Percentiles rank a stretch among this genome's conserved stretches.
These are phyloP conservation scores for Sebastes matsubarae DNA, from an alignment of 2,797 vertebrate genomes.

Conservation along the genomic window DNA sequence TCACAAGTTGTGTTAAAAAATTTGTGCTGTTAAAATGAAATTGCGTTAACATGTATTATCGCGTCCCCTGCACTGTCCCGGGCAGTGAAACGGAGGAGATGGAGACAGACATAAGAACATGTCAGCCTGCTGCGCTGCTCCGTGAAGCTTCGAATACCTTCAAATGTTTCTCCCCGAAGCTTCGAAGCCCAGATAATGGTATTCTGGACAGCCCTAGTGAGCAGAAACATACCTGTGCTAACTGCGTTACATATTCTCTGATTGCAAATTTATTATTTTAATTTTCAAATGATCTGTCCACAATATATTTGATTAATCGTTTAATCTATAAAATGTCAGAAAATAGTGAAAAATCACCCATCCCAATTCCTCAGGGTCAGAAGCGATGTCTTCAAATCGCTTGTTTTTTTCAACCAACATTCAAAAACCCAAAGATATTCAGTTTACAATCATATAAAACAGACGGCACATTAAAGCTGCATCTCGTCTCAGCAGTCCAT, in stretches of 20 bases:
- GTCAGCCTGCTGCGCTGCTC: too few species aligned
- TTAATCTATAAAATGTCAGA: background rate
- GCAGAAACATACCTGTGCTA: background rate
- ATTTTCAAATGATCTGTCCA: background rate
- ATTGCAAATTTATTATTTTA: background rate
- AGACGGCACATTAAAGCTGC: background rate
- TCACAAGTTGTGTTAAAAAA: too few species aligned
- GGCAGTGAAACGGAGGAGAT: too few species aligned
- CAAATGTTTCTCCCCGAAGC: rapidly evolving
- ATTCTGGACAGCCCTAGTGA: too few species aligned
- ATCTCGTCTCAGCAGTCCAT: background rate
- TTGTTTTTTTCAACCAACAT: background rate
- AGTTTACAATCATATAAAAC: background rate
- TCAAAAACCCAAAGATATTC: background rate
- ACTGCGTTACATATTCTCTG: background rate
- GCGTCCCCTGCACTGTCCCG: too few species aligned
- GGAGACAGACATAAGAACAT: too few species aligned
- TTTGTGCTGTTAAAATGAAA: too few species aligned
- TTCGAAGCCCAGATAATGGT: too few species aligned
- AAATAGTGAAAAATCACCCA: background rate
- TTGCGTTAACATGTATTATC: too few species aligned
- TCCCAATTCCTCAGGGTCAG: background rate
- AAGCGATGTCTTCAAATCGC: background rate
- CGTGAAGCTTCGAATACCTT: too few species aligned
- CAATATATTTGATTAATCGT: background rate